phyloP scores from a whole-genome alignment of 2,888 invertebrate genomes.

The Corbicula japonica region DNA sequence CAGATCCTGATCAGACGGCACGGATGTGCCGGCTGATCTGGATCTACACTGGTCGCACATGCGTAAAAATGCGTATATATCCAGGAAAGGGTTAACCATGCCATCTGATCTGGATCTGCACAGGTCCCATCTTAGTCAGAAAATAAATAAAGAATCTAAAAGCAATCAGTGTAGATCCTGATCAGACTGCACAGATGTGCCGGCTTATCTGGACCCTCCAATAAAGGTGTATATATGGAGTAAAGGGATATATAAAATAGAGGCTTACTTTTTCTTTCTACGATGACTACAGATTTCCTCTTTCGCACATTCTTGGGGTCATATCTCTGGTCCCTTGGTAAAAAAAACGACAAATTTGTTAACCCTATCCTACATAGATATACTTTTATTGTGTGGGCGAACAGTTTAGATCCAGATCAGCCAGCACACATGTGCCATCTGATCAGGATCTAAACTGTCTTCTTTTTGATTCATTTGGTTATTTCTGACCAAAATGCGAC shows the following conservation, averaged over 20 bases:
- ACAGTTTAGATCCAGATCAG: background rate
- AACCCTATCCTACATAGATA: background rate
- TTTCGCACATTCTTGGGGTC: slow-evolving; percentile 65
- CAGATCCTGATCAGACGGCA: too few species aligned
- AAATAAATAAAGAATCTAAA: background rate
- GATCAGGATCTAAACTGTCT: too few species aligned
- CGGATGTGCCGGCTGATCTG: too few species aligned
- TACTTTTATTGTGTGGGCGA: background rate
- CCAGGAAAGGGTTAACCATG: background rate
- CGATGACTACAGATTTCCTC: slow-evolving; percentile 62
- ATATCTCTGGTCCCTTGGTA: slow-evolving; percentile 64
- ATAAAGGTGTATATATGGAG: too few species aligned
- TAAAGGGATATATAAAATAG: too few species aligned
- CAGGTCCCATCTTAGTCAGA: background rate
- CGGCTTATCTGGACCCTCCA: background rate
- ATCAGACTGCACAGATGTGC: background rate
- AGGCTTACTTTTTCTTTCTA: slow-evolving; percentile 59
- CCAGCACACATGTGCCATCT: too few species aligned
- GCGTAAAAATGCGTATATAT: too few species aligned
- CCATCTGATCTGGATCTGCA: background rate
- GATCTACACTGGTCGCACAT: too few species aligned
- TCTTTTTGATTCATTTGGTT: background rate
- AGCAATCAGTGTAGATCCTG: background rate
- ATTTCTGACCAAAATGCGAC: background rate
- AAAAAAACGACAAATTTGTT: slow-evolving; percentile 25